phyloP scores from a whole-genome alignment of 1,140 invertebrate genomes.

The Heliothis subflexa region DNA sequence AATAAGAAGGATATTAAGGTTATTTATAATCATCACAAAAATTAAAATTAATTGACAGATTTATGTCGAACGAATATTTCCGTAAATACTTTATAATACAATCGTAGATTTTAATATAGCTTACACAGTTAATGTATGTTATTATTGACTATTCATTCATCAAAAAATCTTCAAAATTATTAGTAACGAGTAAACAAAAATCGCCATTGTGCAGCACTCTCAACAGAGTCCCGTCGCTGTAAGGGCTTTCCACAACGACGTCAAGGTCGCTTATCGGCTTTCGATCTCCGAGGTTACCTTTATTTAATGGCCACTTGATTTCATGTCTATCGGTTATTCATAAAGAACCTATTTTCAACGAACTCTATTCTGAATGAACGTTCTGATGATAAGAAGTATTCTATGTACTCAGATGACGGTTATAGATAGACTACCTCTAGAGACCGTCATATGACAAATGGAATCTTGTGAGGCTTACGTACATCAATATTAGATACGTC shows the following conservation, averaged over 20 bases:
- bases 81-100: too few species aligned
- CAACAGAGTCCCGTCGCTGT: not conserved
- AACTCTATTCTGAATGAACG: conserved; percentile 21
- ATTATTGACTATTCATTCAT: too few species aligned
- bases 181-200: not conserved
- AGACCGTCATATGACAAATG: conserved; percentile 33
- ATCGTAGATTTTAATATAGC: too few species aligned
- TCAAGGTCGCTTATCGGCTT: conserved; percentile 47
- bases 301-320: conserved; percentile 55
- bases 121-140: too few species aligned
- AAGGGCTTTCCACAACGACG: not conserved
- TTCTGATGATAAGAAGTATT: conserved; percentile 17
- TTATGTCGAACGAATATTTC: too few species aligned
- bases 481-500: conserved; percentile 9
- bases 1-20: too few species aligned
- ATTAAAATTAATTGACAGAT: too few species aligned
- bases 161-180: too few species aligned
- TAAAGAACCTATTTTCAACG: conserved; percentile 36
- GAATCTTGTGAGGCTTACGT: conserved; percentile 4
- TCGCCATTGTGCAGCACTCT: not conserved
- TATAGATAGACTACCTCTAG: not conserved
- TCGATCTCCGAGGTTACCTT: conserved; percentile 50
- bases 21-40: too few species aligned
- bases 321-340: conserved; percentile 52
- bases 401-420: conserved; percentile 23